Evolutionary conservation across 2,797 vertebrate genomes (phyloP).

Genomic region (Columba guinea): DNA sequence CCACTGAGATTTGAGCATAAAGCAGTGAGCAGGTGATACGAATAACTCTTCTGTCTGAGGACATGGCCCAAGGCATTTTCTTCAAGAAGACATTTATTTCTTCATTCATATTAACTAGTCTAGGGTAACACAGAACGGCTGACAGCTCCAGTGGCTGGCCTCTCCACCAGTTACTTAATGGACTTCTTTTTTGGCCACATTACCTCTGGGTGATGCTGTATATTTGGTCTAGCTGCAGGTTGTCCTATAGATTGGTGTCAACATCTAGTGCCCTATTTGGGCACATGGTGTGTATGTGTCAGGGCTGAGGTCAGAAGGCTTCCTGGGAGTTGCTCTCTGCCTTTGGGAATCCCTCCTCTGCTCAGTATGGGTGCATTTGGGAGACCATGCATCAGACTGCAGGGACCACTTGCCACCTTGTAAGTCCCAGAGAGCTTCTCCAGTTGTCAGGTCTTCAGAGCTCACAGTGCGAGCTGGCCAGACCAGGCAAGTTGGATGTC

Average conservation of each 20-base stretch:
- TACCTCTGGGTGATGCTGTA: not conserved
- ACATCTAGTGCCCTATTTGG: fast-evolving
- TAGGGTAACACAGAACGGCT: not conserved
- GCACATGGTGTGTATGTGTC: too few species aligned
- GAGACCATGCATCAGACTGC: not conserved
- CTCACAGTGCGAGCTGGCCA: not conserved
- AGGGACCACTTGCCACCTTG: not conserved
- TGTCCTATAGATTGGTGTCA: not conserved
- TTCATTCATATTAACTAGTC: not conserved
- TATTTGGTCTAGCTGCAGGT: not conserved
- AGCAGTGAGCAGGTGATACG: not conserved
- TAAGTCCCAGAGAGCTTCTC: not conserved
- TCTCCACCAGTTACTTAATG: not conserved
- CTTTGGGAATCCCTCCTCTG: not conserved
- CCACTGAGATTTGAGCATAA: not conserved
- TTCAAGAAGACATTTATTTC: not conserved
- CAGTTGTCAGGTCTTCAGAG: not conserved
- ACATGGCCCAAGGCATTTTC: not conserved
- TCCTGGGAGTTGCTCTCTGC: not conserved
- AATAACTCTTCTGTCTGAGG: not conserved
- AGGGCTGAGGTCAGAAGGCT: not conserved
- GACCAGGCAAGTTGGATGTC: not conserved
- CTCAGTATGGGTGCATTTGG: not conserved
- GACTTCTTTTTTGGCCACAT: not conserved
- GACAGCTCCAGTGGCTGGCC: not conserved